Conservation (phyloP, 1,140 invertebrate genomes). For the Bilobella aurantiaca region DNA sequence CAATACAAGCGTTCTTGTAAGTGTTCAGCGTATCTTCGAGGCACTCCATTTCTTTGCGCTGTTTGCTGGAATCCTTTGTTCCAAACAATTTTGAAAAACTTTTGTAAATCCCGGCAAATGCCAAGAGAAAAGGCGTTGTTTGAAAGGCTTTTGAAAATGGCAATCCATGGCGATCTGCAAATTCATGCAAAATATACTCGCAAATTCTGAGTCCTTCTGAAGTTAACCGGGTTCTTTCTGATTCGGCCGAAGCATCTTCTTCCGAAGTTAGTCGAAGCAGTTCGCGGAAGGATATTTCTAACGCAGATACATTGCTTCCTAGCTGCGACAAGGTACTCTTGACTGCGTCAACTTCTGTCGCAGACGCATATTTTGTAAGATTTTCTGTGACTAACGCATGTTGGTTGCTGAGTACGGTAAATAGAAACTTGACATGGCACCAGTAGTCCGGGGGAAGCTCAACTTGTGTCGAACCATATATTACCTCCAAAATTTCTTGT, state of each 20-base stretch:
- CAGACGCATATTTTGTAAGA: background rate
- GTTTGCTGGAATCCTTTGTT: background rate
- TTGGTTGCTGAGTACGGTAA: background rate
- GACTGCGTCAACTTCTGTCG: background rate
- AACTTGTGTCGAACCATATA: background rate
- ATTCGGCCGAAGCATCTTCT: background rate
- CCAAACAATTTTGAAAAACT: background rate
- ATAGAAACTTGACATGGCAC: background rate
- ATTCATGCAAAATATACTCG: background rate
- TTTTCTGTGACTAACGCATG: background rate
- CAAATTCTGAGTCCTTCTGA: background rate
- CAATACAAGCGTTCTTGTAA: background rate
- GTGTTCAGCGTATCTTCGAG: background rate
- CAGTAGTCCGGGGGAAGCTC: slow-evolving; percentile 1
- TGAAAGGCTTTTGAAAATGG: background rate
- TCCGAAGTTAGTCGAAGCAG: too few relatives aligned
- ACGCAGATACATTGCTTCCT: background rate
- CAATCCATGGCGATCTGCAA: background rate
- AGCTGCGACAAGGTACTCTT: background rate
- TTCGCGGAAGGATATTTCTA: background rate
- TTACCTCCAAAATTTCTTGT: background rate
- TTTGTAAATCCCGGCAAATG: background rate
- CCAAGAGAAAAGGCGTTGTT: background rate
- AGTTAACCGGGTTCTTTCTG: background rate
- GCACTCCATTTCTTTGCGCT: background rate